phyloP scores from a whole-genome alignment of 2,113 vertebrate genomes.

The Odocoileus hemionus region DNA sequence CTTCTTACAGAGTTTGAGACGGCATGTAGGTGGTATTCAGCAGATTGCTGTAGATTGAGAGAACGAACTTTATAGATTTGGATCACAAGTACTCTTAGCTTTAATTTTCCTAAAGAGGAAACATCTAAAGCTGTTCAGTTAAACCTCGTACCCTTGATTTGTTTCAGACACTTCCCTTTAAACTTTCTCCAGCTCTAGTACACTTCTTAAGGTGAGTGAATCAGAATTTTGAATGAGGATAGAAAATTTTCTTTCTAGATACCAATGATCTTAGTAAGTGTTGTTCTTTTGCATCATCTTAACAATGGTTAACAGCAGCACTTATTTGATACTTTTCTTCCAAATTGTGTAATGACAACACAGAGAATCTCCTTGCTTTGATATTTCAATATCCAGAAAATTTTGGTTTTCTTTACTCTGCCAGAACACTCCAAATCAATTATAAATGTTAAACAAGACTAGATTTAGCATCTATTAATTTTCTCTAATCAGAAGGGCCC shows the following conservation, averaged over 20 bases:
- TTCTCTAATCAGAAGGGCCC: background rate
- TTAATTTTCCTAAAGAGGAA: slow-evolving; percentile 8
- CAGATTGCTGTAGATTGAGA: background rate
- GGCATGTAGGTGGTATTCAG: background rate
- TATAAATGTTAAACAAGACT: background rate
- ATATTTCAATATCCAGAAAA: background rate
- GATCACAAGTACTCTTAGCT: background rate
- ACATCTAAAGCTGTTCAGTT: background rate
- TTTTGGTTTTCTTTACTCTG: slow-evolving; percentile 4
- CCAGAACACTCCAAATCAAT: slow-evolving; percentile 13
- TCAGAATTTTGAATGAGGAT: background rate
- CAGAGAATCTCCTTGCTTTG: background rate
- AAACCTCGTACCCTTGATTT: background rate
- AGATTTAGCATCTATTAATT: background rate
- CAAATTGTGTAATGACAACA: background rate
- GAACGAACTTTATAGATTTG: background rate
- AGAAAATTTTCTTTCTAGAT: background rate
- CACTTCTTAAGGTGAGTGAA: background rate
- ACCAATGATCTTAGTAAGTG: background rate
- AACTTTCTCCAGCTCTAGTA: background rate
- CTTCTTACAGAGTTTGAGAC: background rate
- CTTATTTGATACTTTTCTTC: background rate
- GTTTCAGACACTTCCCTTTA: slow-evolving; percentile 6
- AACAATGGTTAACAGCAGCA: background rate
- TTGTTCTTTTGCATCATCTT: background rate